Evolutionary conservation across 2,888 invertebrate genomes (phyloP).

Genomic region (Dorcus parallelipipedus): DNA sequence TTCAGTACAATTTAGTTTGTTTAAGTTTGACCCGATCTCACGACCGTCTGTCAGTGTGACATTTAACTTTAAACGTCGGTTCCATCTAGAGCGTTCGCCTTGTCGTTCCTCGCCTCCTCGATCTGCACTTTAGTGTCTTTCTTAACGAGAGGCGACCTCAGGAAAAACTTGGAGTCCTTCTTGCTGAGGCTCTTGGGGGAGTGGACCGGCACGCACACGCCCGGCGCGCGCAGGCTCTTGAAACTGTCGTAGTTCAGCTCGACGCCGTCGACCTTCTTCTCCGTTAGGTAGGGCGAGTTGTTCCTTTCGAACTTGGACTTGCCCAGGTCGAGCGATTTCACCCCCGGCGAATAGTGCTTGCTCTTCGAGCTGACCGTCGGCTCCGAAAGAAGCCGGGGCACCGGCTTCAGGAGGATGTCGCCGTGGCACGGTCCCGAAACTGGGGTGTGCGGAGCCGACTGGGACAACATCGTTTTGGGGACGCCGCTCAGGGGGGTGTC

Average conservation of each 20-base stretch:
- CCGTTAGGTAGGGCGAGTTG: conserved; percentile 27
- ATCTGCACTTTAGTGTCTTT: conserved; percentile 30
- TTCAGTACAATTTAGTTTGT: too few relatives aligned
- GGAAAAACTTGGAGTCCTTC: conserved; percentile 41
- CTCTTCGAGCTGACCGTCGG: conserved; percentile 34
- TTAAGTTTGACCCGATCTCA: too few relatives aligned
- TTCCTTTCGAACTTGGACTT: conserved; percentile 24
- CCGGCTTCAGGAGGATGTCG: conserved; percentile 39
- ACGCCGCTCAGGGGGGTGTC: conserved; percentile 37
- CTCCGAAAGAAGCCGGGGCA: conserved; percentile 46
- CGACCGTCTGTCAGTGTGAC: too few relatives aligned
- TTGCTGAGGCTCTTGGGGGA: conserved; percentile 38
- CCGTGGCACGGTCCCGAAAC: conserved; percentile 42
- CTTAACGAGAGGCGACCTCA: conserved; percentile 42
- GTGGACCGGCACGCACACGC: conserved; percentile 37
- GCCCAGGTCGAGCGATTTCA: conserved; percentile 30
- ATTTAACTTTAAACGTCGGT: conserved; percentile 33
- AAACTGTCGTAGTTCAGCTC: conserved; percentile 21
- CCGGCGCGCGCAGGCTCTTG: conserved; percentile 27
- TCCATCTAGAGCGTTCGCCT: conserved; percentile 35
- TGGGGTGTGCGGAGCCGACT: conserved; percentile 49
- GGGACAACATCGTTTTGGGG: conserved; percentile 42
- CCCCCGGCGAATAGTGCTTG: conserved; percentile 30
- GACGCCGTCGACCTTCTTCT: conserved; percentile 25
- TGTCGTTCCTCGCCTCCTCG: conserved; percentile 12